These are phyloP conservation scores for Ammodytes dubius DNA, from an alignment of 2,113 vertebrate species.

Conservation along the genomic window DNA sequence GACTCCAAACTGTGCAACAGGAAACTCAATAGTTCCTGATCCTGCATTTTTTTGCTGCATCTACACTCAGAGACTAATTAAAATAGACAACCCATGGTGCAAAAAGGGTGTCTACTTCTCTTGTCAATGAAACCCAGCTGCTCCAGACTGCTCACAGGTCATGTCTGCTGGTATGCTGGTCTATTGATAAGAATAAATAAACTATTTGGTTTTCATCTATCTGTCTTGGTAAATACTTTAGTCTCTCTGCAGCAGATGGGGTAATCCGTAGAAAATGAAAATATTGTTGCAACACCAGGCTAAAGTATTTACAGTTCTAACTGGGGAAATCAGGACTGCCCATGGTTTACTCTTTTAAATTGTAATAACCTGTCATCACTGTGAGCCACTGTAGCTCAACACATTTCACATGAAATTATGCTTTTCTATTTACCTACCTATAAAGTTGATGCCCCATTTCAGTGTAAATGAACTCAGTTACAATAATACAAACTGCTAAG, in stretches of 20 bases:
- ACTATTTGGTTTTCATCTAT: not conserved
- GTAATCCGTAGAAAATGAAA: too few relatives aligned
- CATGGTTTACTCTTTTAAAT: not conserved
- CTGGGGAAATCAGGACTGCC: not conserved
- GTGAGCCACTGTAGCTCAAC: not conserved
- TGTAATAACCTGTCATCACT: not conserved
- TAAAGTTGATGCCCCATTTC: not conserved
- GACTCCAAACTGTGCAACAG: conserved; percentile 26
- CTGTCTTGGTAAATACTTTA: conserved; percentile 1
- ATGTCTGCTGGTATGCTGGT: conserved; percentile 5
- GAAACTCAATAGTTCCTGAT: conserved; percentile 65
- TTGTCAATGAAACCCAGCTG: conserved; percentile 27
- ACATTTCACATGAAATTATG: not conserved
- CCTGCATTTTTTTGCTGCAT: conserved; percentile 60
- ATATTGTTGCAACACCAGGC: too few relatives aligned
- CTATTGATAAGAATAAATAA: conserved; percentile 17
- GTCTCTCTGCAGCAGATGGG: not conserved
- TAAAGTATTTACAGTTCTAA: not conserved
- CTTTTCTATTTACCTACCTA: not conserved
- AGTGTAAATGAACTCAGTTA: not conserved
- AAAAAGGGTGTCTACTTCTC: conserved; percentile 8
- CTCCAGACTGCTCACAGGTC: conserved; percentile 50
- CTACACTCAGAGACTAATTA: conserved; percentile 62
- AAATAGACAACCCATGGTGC: conserved; percentile 40
- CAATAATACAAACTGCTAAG: not conserved